Base-by-base conservation (phyloP, 2,113 vertebrate genomes). In the Panurus biarmicus region DNA sequence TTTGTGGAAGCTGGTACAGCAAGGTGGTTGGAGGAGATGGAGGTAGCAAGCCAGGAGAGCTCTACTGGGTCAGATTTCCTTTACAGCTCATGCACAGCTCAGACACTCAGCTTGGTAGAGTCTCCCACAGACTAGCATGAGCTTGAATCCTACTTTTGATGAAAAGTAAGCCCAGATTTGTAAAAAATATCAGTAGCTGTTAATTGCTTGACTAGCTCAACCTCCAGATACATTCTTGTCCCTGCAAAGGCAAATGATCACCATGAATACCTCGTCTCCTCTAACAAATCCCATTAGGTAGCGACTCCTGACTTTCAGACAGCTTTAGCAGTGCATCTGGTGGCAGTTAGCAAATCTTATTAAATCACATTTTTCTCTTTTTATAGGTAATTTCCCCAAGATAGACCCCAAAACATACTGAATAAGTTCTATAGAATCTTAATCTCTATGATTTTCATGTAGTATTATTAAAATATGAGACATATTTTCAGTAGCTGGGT, bases 311-410 rank as follows among this genome's bases (percentile, higher is more conserved):
- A 45, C 69, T 87, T 92, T 92, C 21, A 47, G 74, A 11, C 26
- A 93, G 38, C 70, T 96, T 82, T 35, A 81, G 64, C 44, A 90
- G 36, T 2, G 13, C 83, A 70, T 72, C 78, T 91, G 84, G 64
- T 29, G 40, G 75, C n/a, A 74, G 44, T 92, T 79, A 72, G 57
- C 40, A 92, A 42, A 53, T 94, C 53, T 85, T 84, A 89, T 90
- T 92, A 87, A 93, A 95, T 74, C 66, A 57, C 42, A 50, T 62
- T 70, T 89, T 89, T 92, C 87, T 82, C 28, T 75, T 85, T 79
- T 74, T 79, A 45, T 67, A 56, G 76, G 64, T 82, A 72, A 80
- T 94, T 83, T 91, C 93, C 94, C 89, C 67, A 54, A 96, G 54
- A 53, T 62, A 88, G 51, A 21, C 22, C 50, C 35, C 38, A n/a